Evolutionary conservation across 2,888 invertebrate genomes (phyloP).

Genomic region (Synergus gifuensis): DNA sequence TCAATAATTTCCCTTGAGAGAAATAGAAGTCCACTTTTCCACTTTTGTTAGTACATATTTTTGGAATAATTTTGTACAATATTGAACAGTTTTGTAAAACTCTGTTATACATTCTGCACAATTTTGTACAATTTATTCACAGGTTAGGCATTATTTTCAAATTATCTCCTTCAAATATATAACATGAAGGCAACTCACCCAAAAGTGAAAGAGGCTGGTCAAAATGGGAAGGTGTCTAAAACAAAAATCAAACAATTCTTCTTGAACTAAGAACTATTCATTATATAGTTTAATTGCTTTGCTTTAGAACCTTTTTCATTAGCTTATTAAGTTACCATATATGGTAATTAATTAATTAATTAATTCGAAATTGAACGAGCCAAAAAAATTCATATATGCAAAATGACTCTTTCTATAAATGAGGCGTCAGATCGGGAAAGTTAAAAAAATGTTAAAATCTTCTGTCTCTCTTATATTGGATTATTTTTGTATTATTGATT

Average conservation of each 20-base stretch:
- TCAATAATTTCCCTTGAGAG: background rate
- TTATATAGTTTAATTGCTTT: background rate
- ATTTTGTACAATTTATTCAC: background rate
- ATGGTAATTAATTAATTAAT: too few species aligned
- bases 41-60: background rate
- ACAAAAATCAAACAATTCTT: conserved; percentile 22
- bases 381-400: too few species aligned
- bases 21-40: background rate
- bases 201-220: conserved; percentile 25
- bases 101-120: too few species aligned
- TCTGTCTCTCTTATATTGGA: too few species aligned
- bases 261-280: background rate
- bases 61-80: background rate
- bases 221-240: conserved; percentile 32
- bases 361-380: too few species aligned
- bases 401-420: too few species aligned
- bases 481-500: background rate
- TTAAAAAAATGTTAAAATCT: too few species aligned
- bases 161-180: background rate
- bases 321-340: too few species aligned
- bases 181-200: conserved; percentile 6
- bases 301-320: background rate
- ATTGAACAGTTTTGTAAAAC: too few species aligned
- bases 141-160: background rate
- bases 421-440: too few species aligned